These are phyloP conservation scores for Cartodere bifasciata DNA, from an alignment of 2,888 invertebrate genomes.

Conservation along the genomic window DNA sequence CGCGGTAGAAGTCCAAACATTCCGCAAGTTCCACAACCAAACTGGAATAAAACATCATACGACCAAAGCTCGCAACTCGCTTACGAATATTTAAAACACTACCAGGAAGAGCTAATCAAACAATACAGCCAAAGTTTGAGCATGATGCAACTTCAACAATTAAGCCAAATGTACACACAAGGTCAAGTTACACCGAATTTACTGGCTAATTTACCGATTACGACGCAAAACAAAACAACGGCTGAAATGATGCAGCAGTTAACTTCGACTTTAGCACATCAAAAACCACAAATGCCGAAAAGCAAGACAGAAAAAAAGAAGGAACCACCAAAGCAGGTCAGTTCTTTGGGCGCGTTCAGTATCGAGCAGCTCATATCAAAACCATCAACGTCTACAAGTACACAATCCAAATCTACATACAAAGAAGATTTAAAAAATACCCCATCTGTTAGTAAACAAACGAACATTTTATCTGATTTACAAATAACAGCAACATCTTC, in stretches of 20 bases:
- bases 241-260: slow-evolving; percentile 6
- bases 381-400: no score
- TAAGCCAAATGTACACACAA: slow-evolving; percentile 23
- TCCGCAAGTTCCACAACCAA: slow-evolving; percentile 16
- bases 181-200: slow-evolving; percentile 14
- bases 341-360: slow-evolving; percentile 3
- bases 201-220: slow-evolving; percentile 16
- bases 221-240: slow-evolving; percentile 12
- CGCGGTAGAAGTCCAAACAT: slow-evolving; percentile 23
- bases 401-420: no score
- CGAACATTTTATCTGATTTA: no score
- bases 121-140: slow-evolving; percentile 31
- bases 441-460: no score
- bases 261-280: no score
- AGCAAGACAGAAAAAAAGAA: no score
- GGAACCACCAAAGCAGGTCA: slow-evolving; percentile 2
- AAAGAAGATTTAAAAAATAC: no score
- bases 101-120: slow-evolving; percentile 33
- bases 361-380: slow-evolving; percentile 7
- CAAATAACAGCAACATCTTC: no score
- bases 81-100: slow-evolving; percentile 31
- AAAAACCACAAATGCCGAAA: no score
- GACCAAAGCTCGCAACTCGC: slow-evolving; percentile 23
- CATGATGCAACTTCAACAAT: slow-evolving; percentile 22
- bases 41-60: slow-evolving; percentile 23